Percentiles rank a stretch among this genome's conserved stretches.
Evolutionary conservation across 2,113 vertebrate species (phyloP).

Genomic region (Callospermophilus lateralis): DNA sequence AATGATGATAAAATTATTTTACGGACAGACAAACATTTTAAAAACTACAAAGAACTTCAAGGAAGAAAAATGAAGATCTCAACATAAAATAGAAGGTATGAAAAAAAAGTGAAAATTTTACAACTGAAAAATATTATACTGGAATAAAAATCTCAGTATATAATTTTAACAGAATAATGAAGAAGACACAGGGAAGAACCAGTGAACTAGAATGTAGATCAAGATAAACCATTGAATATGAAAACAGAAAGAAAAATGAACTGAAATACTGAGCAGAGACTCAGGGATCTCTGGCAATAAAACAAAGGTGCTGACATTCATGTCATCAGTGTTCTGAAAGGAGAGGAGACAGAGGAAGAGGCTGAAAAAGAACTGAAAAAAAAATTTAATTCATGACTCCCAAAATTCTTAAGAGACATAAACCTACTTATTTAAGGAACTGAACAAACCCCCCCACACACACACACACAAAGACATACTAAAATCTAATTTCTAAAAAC

Average conservation of each 20-base stretch:
- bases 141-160: not conserved
- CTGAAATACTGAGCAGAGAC: not conserved
- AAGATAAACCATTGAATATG: not conserved
- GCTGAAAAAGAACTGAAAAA: not conserved
- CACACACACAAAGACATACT: not conserved
- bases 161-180: not conserved
- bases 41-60: not conserved
- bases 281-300: not conserved
- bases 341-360: not conserved
- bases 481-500: not conserved
- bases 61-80: not conserved
- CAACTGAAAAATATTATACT: not conserved
- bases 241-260: not conserved
- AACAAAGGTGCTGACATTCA: not conserved
- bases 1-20: not conserved
- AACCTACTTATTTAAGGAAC: too few relatives aligned
- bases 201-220: not conserved
- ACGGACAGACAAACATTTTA: not conserved
- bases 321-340: not conserved
- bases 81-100: not conserved
- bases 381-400: too few relatives aligned
- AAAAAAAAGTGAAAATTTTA: not conserved
- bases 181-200: not conserved
- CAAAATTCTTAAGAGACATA: not conserved
- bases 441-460: not conserved